Percentiles rank a stretch among this genome's conserved stretches.
phyloP scores from a whole-genome alignment of 2,888 invertebrate species.

The Ramazzottius varieornatus region DNA sequence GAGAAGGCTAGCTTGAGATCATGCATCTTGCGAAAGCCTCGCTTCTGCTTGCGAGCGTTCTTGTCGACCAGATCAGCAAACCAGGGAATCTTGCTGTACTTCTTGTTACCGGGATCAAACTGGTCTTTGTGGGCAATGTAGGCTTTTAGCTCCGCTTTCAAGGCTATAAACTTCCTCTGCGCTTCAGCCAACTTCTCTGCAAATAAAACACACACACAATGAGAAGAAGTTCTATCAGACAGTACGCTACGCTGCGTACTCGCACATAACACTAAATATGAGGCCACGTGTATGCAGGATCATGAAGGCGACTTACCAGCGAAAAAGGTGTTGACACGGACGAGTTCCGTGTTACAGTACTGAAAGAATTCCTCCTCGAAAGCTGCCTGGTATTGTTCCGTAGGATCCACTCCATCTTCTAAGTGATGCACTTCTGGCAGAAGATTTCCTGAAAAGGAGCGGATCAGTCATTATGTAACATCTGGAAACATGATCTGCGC shows the following conservation, averaged over 20 bases:
- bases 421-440: neutral
- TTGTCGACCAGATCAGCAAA: conserved; percentile 3
- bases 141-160: conserved; percentile 54
- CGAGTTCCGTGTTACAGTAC: conserved; percentile 73
- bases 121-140: conserved; percentile 19
- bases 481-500: no score
- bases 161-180: conserved; percentile 63
- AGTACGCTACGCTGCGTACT: neutral
- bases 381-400: conserved; percentile 23
- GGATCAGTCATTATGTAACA: neutral
- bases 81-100: neutral
- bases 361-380: conserved; percentile 86
- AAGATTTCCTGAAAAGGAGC: neutral
- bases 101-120: neutral
- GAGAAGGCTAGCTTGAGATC: conserved; percentile 50
- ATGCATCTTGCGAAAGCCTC: neutral
- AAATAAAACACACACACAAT: conserved; percentile 11
- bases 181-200: conserved; percentile 88
- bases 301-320: conserved; percentile 36
- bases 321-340: conserved; percentile 89
- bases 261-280: neutral
- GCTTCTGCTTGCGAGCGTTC: neutral
- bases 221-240: conserved; percentile 4
- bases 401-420: neutral
- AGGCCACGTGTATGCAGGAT: neutral